Evolutionary conservation across 2,797 vertebrate genomes (phyloP).

Genomic region (Ambastaia sidthimunki): DNA sequence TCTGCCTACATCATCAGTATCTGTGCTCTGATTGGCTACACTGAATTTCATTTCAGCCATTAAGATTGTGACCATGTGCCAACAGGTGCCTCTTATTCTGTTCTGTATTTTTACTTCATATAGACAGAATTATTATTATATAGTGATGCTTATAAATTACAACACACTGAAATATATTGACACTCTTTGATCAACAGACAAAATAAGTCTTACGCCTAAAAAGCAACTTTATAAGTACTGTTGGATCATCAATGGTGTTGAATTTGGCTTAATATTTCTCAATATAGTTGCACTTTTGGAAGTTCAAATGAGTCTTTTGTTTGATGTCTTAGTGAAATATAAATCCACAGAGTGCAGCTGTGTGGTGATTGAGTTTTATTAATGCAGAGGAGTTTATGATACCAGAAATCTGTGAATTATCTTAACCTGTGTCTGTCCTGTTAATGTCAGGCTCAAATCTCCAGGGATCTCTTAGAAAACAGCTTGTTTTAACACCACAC

Average conservation of each 20-base stretch:
- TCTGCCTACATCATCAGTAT: no score
- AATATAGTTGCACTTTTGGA: background rate
- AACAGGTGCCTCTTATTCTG: background rate
- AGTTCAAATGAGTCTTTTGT: background rate
- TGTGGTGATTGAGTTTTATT: background rate
- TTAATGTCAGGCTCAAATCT: background rate
- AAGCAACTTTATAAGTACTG: no score
- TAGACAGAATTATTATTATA: no score
- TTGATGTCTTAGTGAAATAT: background rate
- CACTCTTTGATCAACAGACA: no score
- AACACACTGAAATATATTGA: no score
- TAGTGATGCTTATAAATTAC: no score
- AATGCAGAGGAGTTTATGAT: background rate
- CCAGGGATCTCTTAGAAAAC: background rate
- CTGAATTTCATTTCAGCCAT: no score
- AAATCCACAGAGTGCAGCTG: conserved; percentile 2
- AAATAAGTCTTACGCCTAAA: no score
- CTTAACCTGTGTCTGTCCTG: background rate
- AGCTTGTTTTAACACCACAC: background rate
- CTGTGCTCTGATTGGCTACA: no score
- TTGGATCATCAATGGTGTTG: background rate
- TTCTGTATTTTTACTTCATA: background rate
- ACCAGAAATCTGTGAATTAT: background rate
- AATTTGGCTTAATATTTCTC: background rate
- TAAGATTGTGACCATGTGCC: no score